Evolutionary conservation across 1,140 invertebrate species (phyloP).

Genomic region (Sarcophaga peregrina): DNA sequence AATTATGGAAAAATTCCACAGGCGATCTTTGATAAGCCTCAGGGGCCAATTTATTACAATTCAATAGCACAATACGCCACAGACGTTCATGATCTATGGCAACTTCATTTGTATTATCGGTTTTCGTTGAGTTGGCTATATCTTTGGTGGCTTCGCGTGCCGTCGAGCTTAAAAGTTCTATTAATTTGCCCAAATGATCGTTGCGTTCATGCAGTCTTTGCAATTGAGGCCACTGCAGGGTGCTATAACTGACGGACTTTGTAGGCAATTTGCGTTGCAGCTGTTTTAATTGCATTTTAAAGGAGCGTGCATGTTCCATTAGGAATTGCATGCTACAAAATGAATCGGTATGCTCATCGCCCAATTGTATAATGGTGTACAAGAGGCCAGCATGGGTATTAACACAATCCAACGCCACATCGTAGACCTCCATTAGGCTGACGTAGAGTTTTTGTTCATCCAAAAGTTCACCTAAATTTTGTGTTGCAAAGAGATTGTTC

Average conservation of each 20-base stretch:
- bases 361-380: constrained; percentile 71
- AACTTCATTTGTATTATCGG: constrained; percentile 31
- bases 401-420: constrained; percentile 77
- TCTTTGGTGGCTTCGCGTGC: constrained; percentile 71
- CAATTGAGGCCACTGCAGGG: constrained; percentile 72
- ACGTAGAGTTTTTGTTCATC: constrained; percentile 68
- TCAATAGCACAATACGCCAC: constrained; percentile 57
- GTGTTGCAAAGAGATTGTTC: constrained; percentile 76
- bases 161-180: constrained; percentile 72
- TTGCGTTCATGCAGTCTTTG: constrained; percentile 71
- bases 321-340: constrained; percentile 81
- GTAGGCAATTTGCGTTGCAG: constrained; percentile 76
- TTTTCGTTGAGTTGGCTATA: constrained; percentile 61
- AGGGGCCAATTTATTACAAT: constrained; percentile 55
- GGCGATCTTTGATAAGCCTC: constrained; percentile 81
- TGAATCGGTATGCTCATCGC: constrained; percentile 73
- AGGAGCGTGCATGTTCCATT: constrained; percentile 77
- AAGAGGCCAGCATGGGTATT: constrained; percentile 75
- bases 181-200: constrained; percentile 70
- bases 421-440: constrained; percentile 64
- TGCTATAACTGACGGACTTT: constrained; percentile 67
- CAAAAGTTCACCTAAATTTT: constrained; percentile 65
- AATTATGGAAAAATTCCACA: constrained; percentile 76
- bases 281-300: constrained; percentile 85
- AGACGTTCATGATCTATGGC: constrained; percentile 60